Conservation (phyloP, 2,113 vertebrate species). For the Strigops habroptila region DNA sequence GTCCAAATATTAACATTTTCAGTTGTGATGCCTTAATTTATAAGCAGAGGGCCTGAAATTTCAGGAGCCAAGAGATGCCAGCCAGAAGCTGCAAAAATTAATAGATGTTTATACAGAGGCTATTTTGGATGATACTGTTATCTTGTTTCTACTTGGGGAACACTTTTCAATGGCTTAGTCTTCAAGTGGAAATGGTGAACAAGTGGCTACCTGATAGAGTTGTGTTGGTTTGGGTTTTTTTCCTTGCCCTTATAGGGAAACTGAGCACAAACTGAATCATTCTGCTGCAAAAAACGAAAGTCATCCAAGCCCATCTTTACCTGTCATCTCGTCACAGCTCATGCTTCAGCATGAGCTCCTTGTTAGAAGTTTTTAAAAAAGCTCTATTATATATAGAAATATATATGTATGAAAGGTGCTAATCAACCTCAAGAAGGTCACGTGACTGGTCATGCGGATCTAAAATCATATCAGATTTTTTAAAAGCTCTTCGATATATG, state of each 20-base stretch:
- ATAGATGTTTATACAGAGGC: conserved; percentile 60
- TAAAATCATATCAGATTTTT: conserved; percentile 97
- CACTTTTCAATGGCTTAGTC: conserved; percentile 46
- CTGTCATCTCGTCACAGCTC: conserved; percentile 82
- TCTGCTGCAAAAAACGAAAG: conserved; percentile 85
- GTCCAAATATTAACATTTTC: conserved; percentile 76
- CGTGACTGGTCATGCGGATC: conserved; percentile 99
- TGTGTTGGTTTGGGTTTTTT: conserved; percentile 9
- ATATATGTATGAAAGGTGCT: conserved; percentile 94
- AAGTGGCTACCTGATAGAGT: conserved; percentile 68
- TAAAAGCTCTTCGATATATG: conserved; percentile 96
- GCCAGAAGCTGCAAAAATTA: conserved; percentile 29
- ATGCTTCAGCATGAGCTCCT: conserved; percentile 81
- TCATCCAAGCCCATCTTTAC: conserved; percentile 65
- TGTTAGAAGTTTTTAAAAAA: conserved; percentile 76
- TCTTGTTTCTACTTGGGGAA: conserved; percentile 62
- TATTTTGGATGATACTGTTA: conserved; percentile 53
- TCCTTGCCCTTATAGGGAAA: conserved; percentile 79
- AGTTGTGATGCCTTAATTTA: conserved; percentile 95
- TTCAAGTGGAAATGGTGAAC: conserved; percentile 63
- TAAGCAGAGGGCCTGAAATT: conserved; percentile 76
- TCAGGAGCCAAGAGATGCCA: conserved; percentile 63
- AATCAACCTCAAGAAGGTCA: conserved; percentile 96
- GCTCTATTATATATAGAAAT: conserved; percentile 83
- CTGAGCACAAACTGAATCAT: conserved; percentile 92